Evolutionary conservation across 1,140 invertebrate genomes (phyloP).

Genomic region (Planococcus citri): DNA sequence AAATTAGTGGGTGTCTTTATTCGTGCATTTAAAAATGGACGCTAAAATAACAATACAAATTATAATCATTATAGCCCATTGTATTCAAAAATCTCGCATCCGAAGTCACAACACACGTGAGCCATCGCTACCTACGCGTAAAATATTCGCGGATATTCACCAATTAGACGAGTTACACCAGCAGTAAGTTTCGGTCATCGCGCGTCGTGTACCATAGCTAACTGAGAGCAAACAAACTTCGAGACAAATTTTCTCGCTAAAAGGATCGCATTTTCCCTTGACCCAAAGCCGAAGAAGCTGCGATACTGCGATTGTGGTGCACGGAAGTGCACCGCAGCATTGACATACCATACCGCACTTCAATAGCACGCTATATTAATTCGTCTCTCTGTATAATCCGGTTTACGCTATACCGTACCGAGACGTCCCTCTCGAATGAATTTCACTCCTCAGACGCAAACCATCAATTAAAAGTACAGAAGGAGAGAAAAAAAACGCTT

Average conservation of each 20-base stretch:
- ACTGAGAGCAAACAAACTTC: no score
- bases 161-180: no score
- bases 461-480: no score
- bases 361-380: not conserved
- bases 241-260: no score
- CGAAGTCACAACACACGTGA: no score
- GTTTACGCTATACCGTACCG: not conserved
- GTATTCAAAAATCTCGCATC: not conserved
- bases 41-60: not conserved
- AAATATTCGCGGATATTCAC: no score
- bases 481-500: no score
- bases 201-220: no score
- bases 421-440: not conserved
- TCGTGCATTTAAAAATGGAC: not conserved
- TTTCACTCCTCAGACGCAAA: no score
- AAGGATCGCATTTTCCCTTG: not conserved
- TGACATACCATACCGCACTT: not conserved
- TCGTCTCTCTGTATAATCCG: not conserved
- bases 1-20: not conserved
- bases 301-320: no score
- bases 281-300: not conserved
- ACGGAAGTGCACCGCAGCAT: not conserved
- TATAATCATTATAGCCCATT: not conserved
- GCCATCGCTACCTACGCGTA: no score
- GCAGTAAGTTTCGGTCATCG: no score